Evolutionary conservation across 2,888 invertebrate genomes (phyloP), one percentile per base, ranked within the genome.

Genomic region (Pseudanteris insignis): DNA sequence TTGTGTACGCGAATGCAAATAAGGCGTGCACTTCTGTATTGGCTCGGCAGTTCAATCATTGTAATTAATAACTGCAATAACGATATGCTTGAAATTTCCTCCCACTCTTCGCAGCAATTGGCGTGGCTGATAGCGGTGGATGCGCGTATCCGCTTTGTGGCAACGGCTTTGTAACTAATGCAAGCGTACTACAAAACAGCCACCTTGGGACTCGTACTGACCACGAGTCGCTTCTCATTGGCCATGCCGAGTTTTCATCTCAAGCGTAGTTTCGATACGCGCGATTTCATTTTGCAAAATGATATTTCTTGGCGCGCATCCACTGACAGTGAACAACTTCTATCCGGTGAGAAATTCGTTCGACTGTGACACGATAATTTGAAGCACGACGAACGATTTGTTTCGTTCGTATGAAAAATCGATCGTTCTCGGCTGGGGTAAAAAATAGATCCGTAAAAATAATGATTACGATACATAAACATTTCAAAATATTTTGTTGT

Each of bases 21-120:
- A 65, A 73, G 71, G 57, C 59, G 63, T 68, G 67, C 67, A 71
- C 69, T 71, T 70, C 70, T 69, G 71, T 75, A 76, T 75, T 73
- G 73, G 70, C 66, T 69, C 67, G 68, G 66, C 63, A 66, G 69
- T 65, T 66, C 63, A 40, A 37, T 67, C 71, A 66, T 67, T 65
- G 72, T 74, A 74, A 74, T 74, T 75, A 75, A 75, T 75, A 74
- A 66, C 65, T 41, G 48, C 29, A 37, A 37, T 36, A 40, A 50
- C 37, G 37, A 34, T 60, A 53, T 24, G 44, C 37, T 54, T 54
- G 26, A 47, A 63, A 51, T 57, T 37, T 40, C 25, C 61, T 32
- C 48, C 48, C 38, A 18, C 43, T 44, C 43, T 7, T 30, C 32
- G 46, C 48, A 41, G 21, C 11, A 12, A 28, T 7, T n/a, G 29